Base-by-base conservation (phyloP, 2,797 vertebrate genomes). In the Gouania willdenowi region DNA sequence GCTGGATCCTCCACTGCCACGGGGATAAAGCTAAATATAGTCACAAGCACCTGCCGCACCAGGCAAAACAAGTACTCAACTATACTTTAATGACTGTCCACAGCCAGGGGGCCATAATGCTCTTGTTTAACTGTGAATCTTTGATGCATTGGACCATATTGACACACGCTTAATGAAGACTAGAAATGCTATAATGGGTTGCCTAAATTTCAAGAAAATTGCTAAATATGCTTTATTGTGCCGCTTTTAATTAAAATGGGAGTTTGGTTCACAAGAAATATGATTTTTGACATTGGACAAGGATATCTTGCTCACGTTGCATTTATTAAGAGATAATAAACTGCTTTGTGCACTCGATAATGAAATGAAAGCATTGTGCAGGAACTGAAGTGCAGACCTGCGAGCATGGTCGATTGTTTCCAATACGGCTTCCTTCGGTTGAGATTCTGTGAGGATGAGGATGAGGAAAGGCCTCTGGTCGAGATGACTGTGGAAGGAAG, bases 301-400 rank as follows among this genome's bases (percentile, higher is more conserved):
- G n/a, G n/a, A n/a, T n/a, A n/a, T n/a, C n/a, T n/a, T n/a, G n/a
- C n/a, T n/a, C n/a, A n/a, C n/a, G n/a, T n/a, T n/a, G n/a, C n/a
- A n/a, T n/a, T n/a, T n/a, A n/a, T n/a, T n/a, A n/a, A n/a, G n/a
- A n/a, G n/a, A n/a, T n/a, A n/a, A n/a, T n/a, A n/a, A n/a, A n/a
- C n/a, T n/a, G n/a, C n/a, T n/a, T n/a, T n/a, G n/a, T n/a, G n/a
- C n/a, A n/a, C n/a, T n/a, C n/a, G n/a, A n/a, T n/a, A n/a, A n/a
- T n/a, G n/a, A n/a, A n/a, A n/a, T n/a, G n/a, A n/a, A n/a, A n/a
- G n/a, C n/a, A n/a, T n/a, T n/a, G n/a, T n/a, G n/a, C n/a, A n/a
- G n/a, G n/a, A n/a, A n/a, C n/a, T n/a, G n/a, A n/a, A n/a, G n/a
- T 4, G 6, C 77, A 75, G 80, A 95, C 94, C 93, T 93, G 90